phyloP scores from a whole-genome alignment of 2,113 vertebrate species.

The Lutjanus erythropterus region DNA sequence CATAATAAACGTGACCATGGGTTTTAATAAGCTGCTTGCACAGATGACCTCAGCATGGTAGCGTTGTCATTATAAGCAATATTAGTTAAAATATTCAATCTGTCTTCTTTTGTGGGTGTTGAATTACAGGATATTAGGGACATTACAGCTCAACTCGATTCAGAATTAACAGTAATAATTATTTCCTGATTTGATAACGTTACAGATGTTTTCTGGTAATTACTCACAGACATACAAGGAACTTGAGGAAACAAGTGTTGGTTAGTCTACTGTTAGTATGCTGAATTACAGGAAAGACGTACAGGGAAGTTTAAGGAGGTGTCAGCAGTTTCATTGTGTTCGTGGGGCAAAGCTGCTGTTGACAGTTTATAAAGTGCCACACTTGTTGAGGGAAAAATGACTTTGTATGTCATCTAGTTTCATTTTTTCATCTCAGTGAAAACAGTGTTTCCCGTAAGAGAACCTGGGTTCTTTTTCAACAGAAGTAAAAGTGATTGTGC shows the following conservation, averaged over 20 bases:
- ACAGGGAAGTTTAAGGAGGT: neutral
- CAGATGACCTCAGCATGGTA: no score
- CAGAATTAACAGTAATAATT: neutral
- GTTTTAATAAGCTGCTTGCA: no score
- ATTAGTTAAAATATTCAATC: neutral
- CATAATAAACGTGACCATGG: no score
- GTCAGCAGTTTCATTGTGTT: neutral
- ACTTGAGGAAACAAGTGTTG: neutral
- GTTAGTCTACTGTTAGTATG: neutral
- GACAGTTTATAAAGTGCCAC: neutral
- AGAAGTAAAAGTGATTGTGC: neutral
- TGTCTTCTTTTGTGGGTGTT: neutral
- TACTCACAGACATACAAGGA: neutral
- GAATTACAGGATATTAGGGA: neutral
- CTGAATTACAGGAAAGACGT: neutral
- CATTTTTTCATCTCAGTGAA: neutral
- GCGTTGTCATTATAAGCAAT: no score
- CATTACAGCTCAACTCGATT: neutral
- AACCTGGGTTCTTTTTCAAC: neutral
- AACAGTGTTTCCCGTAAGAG: conserved; percentile 20
- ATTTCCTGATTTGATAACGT: neutral
- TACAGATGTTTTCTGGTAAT: neutral
- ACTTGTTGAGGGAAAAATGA: neutral
- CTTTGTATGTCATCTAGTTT: conserved; percentile 15
- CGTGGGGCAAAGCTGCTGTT: neutral